Evolutionary conservation across 1,140 invertebrate species (phyloP), one percentile per base, ranked within the genome.

Genomic region (Asbolus verrucosus): DNA sequence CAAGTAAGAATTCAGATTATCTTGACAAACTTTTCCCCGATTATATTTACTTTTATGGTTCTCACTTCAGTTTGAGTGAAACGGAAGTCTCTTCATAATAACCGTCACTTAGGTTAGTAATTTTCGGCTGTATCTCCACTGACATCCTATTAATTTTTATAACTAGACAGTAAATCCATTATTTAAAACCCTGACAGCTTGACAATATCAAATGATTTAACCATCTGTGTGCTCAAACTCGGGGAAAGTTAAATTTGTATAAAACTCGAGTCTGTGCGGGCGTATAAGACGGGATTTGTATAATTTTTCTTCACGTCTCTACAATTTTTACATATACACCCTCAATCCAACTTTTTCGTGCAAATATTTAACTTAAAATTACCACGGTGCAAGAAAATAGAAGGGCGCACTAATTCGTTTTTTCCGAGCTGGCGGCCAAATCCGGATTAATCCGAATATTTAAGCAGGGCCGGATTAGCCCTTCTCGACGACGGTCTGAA

Each of bases 151-250:
- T 54, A 54, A 54, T 54, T 54, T 54, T 54, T 54, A 30, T 54
- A 54, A 54, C 46, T 27, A 54, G 46, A 54, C 46, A 31, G 46
- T 54, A 54, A 54, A 54, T 54, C 46, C 46, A 54, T 54, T 54
- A 54, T 19, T 54, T 21, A 54, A 13, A 30, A 24, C 8, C 46
- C 9, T 54, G 46, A 54, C 46, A 54, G 46, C 13, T 54, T 54
- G 46, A 54, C 46, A 54, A 54, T 54, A 54, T 54, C 46, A 54
- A 54, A 54, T 27, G 46, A 54, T 54, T 54, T 18, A 54, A 54
- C 19, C 46, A 54, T 54, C 46, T 54, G 46, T 54, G 46, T 24
- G 21, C 46, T n/a, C n/a, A n/a, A n/a, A n/a, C n/a, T n/a, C n/a
- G n/a, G n/a, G n/a, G n/a, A n/a, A n/a, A 54, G 33, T 36, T 36